These are phyloP conservation scores for Mareca penelope DNA, from an alignment of 2,797 vertebrate species.

Conservation along the genomic window DNA sequence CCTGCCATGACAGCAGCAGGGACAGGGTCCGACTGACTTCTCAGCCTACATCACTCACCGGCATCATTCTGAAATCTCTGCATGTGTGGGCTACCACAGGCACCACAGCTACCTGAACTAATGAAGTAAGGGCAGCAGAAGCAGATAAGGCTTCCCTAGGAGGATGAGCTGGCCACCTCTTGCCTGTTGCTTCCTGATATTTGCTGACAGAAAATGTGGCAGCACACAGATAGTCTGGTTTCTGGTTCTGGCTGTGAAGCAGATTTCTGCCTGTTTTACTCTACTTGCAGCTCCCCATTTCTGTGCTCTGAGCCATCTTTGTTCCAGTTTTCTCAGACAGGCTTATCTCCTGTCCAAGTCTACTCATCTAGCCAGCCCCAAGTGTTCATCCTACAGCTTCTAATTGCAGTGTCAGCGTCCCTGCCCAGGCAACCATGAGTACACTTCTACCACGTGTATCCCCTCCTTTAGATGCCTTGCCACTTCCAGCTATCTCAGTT, in stretches of 20 bases:
- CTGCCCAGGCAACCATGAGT: not conserved
- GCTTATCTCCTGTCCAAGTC: not conserved
- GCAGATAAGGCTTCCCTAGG: not conserved
- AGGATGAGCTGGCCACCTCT: not conserved
- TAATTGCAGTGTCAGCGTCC: not conserved
- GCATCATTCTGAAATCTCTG: not conserved
- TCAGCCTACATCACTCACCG: not conserved
- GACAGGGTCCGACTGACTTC: not conserved
- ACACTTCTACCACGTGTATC: rapidly evolving
- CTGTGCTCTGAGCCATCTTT: not conserved
- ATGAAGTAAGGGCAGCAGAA: not conserved
- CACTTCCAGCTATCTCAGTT: not conserved
- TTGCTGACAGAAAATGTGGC: not conserved
- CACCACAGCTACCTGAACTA: no score
- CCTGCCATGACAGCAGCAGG: not conserved
- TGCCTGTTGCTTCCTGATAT: no score
- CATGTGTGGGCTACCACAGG: not conserved
- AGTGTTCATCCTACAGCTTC: not conserved
- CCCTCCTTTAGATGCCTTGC: not conserved
- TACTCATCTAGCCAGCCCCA: not conserved
- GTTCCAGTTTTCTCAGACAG: not conserved
- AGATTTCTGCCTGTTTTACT: not conserved
- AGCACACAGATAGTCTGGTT: not conserved
- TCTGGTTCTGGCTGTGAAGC: not conserved
- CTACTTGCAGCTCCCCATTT: not conserved